Evolutionary conservation across 2,113 vertebrate species (phyloP), one percentile per base, ranked within the genome.

Genomic region (Bubo bubo): DNA sequence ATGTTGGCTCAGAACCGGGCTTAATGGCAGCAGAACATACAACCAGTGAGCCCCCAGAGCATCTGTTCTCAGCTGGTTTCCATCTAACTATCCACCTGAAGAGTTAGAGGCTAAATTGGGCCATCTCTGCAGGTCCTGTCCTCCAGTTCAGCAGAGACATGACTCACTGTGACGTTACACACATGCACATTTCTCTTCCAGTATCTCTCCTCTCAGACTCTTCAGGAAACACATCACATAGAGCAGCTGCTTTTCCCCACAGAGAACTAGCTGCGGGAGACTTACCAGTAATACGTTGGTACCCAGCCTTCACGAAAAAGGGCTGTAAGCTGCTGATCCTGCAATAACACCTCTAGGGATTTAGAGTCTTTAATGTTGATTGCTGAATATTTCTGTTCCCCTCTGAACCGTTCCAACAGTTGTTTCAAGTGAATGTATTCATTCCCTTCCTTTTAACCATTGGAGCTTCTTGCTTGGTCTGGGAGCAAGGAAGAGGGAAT

Each of bases 281-380:
- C 59, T 75, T 45, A 96, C 10, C 80, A 79, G 94, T 34, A 82
- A 86, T 9, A 73, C 77, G 23, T 21, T 49, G 87, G 87, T 90
- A 91, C 74, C 59, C 84, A 86, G 71, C 58, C 66, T 56, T 43
- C 80, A 32, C 6, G 6, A 58, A 72, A 82, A 81, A 90, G 66
- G 58, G 77, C 93, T 96, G 81, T 59, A 85, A 95, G 96, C 89
- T 76, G 76, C 89, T 91, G 96, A 96, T 95, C 94, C 91, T 97
- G 77, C 89, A 95, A 19, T 89, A 96, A 93, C 94, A 95, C 91
- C 86, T 95, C 73, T 4, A 70, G 72, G 91, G 96, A 95, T 93
- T 97, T 95, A 63, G 73, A 79, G 83, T 52, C 91, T 95, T 97
- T 93, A 91, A 82, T 93, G 87, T 73, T 87, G 93, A 96, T 92